Evolutionary conservation across 2,113 vertebrate genomes (phyloP).

Genomic region (Myxocyprinus asiaticus): DNA sequence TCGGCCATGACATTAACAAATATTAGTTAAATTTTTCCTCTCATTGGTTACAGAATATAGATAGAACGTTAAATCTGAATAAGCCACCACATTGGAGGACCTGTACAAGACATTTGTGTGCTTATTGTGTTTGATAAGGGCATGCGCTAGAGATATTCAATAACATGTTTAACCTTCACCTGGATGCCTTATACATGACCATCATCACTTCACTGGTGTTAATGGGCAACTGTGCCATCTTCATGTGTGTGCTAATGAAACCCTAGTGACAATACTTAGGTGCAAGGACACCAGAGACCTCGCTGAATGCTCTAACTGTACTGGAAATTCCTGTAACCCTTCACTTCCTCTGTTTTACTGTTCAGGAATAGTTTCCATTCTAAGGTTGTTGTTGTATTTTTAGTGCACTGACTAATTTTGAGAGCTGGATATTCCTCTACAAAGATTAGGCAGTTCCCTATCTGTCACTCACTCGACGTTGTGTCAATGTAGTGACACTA

Average conservation of each 20-base stretch:
- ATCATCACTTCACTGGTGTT: neutral
- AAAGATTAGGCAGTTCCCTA: no score
- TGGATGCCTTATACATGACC: neutral
- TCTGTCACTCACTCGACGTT: no score
- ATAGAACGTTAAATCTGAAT: neutral
- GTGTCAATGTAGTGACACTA: no score
- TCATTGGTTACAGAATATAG: neutral
- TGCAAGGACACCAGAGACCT: neutral
- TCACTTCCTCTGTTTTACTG: neutral
- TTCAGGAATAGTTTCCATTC: no score
- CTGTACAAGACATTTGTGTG: neutral
- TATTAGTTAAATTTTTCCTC: slow-evolving; percentile 3
- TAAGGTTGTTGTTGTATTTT: no score
- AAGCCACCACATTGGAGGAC: neutral
- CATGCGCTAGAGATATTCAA: neutral
- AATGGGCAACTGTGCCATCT: slow-evolving; percentile 1
- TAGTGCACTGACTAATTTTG: no score
- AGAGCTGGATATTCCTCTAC: no score
- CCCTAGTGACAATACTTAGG: slow-evolving; percentile 19
- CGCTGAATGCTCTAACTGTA: neutral
- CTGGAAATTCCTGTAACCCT: slow-evolving; percentile 53
- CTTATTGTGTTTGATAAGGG: slow-evolving; percentile 5
- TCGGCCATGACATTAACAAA: neutral
- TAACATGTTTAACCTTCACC: slow-evolving; percentile 18
- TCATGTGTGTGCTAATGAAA: slow-evolving; percentile 61